Conservation (phyloP, 2,888 invertebrate genomes). For the Nemoura dubitans region DNA sequence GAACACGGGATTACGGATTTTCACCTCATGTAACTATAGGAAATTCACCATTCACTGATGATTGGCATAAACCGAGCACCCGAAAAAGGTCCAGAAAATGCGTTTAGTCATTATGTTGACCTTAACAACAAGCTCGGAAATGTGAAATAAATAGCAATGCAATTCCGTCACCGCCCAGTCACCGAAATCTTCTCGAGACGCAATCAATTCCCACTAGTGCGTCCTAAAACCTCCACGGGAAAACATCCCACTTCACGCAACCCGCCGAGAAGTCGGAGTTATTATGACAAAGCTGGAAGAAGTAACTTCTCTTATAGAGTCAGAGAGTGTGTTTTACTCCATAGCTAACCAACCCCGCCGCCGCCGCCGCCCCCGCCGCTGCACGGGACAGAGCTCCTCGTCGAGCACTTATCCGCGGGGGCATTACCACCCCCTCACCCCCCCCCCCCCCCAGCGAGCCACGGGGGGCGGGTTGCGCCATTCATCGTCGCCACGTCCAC, state of each 20-base stretch:
- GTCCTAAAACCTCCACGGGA: background rate
- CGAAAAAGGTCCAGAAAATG: too few species aligned
- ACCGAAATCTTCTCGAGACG: background rate
- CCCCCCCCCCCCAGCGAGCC: background rate
- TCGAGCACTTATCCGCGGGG: background rate
- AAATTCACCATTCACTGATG: too few species aligned
- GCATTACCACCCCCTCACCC: background rate
- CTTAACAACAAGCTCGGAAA: background rate
- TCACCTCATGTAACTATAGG: too few species aligned
- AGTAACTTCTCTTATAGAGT: background rate
- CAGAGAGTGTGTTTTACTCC: background rate
- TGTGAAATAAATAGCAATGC: background rate
- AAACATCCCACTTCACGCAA: background rate
- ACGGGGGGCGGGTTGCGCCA: background rate
- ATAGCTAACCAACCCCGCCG: background rate
- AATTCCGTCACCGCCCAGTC: background rate
- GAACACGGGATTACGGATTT: too few species aligned
- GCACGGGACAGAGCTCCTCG: background rate
- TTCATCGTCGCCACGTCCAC: slow-evolving; percentile 12
- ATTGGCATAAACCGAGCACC: too few species aligned
- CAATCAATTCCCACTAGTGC: background rate
- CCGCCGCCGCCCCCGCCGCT: background rate
- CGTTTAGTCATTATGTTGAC: too few species aligned
- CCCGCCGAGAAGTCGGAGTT: background rate
- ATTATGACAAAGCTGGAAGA: background rate